Evolutionary conservation across 1,140 invertebrate genomes (phyloP), one percentile per base, ranked within the genome.

Genomic region (Drosophila lacertosa): DNA sequence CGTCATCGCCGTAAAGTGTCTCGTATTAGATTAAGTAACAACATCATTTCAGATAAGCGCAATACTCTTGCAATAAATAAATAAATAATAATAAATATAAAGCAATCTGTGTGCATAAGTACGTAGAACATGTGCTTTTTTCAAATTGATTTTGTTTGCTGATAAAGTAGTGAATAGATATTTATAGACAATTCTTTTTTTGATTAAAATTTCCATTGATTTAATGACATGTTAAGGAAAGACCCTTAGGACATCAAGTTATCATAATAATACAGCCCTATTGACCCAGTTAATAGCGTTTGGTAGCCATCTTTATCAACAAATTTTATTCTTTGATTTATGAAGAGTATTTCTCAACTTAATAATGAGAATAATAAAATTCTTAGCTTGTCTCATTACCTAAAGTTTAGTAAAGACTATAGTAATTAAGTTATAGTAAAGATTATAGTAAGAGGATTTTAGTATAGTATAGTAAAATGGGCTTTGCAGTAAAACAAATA

Each of bases 161-260:
- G 37, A 55, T 42, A 40, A 24, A 7, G 4, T 18, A 16, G 4
- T n/a, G n/a, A n/a, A 24, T 20, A 26, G 26, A 60, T 48, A 62
- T 22, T 1, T 13, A 45, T 10, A n/a, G n/a, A 3, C 10, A 7
- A 10, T 32, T 3, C 0, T 3, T 35, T 13, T 4, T n/a, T 35
- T 35, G 11, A 10, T 33, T n/a, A 35, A n/a, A 4, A 35, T 35
- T 35, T 35, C n/a, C 11, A n/a, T 35, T 35, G n/a, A 13, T 35
- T 35, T 35, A 13, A 13, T 35, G n/a, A 13, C 32, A 35, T 35
- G 3, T 1, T n/a, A n/a, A n/a, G n/a, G 32, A n/a, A 35, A n/a
- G 9, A 9, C 32, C 32, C n/a, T 33, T 33, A 4, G 11, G 11
- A 4, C n/a, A 4, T 33, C 1, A 4, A n/a, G 11, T 33, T n/a